Base-by-base conservation (phyloP, 2,888 invertebrate species). In the Lithodes maja region DNA sequence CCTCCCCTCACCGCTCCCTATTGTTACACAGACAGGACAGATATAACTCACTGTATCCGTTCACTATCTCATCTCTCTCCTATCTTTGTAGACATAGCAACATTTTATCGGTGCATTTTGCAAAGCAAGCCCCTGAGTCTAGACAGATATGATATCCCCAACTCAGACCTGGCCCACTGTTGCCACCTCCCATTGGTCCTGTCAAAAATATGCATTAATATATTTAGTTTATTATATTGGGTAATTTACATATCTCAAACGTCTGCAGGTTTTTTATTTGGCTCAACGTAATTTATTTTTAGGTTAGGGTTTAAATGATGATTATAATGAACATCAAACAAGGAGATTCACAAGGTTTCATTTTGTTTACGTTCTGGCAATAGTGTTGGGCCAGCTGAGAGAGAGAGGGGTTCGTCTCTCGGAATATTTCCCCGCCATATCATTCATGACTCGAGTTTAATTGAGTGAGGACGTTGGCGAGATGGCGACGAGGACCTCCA, bases 401-500 rank as follows among this genome's bases (percentile, higher is more conserved):
- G 74, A 71, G n/a, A 15, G 74, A 74, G 74, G 3, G 74, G n/a
- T 3, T 12, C 61, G 61, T 61, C 61, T 5, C 12, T 12, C 61
- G 7, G 61, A 61, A 12, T 7, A 61, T 7, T 61, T 61, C 61
- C 7, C 61, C 5, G 61, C 61, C 12, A 61, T 12, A 61, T 61
- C 61, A 61, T 61, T 61, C 61, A 61, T 61, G 61, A 61, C 12
- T 61, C 61, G 7, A 7, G 61, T 12, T 61, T 61, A 61, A 61
- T 61, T 61, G 61, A 61, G 61, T 7, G 61, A 5, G 12, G 61
- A 61, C 61, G 71, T n/a, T 61, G 2, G 17, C 50, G 49, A 82
- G 50, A 82, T 82, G 82, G 82, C 82, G 5, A 82, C 82, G 12
- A 82, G 82, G 69, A 82, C 82, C 12, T 82, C 82, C 82, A 82